phyloP scores from a whole-genome alignment of 2,888 invertebrate species.

The Sesamia inferens region DNA sequence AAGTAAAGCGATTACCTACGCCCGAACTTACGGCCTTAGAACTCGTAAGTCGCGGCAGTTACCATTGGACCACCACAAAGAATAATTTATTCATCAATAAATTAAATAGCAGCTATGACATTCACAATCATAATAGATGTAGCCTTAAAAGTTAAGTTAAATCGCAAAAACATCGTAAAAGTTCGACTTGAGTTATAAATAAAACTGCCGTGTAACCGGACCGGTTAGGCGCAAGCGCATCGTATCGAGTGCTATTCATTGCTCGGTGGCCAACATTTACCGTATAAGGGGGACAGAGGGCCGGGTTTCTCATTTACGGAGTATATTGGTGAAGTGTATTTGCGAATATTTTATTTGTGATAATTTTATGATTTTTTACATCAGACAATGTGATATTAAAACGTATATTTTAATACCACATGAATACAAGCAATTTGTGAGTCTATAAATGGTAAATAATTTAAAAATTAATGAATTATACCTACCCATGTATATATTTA shows the following conservation, averaged over 20 bases:
- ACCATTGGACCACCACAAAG: not conserved
- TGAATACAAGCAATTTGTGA: not conserved
- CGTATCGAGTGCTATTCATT: constrained; percentile 42
- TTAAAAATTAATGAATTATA: not conserved
- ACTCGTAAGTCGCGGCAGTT: not conserved
- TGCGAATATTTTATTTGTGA: not conserved
- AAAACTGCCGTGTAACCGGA: constrained; percentile 54
- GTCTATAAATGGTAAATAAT: not conserved
- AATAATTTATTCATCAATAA: constrained; percentile 1
- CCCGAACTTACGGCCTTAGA: not conserved
- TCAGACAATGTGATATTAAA: not conserved
- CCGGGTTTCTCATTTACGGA: constrained; percentile 16
- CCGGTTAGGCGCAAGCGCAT: constrained; percentile 65
- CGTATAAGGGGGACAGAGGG: constrained; percentile 37
- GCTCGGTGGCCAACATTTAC: constrained; percentile 50
- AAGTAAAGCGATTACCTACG: not conserved
- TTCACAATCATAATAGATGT: constrained; percentile 4
- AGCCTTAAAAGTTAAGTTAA: constrained; percentile 30
- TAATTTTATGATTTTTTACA: not conserved
- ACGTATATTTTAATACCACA: not conserved
- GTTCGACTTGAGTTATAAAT: constrained; percentile 58
- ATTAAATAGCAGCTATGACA: not conserved
- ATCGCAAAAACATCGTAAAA: constrained; percentile 38
- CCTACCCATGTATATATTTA: not conserved
- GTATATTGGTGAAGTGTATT: not conserved